These are phyloP conservation scores for Microtus pennsylvanicus DNA, from an alignment of 2,113 vertebrate genomes.

Conservation along the genomic window DNA sequence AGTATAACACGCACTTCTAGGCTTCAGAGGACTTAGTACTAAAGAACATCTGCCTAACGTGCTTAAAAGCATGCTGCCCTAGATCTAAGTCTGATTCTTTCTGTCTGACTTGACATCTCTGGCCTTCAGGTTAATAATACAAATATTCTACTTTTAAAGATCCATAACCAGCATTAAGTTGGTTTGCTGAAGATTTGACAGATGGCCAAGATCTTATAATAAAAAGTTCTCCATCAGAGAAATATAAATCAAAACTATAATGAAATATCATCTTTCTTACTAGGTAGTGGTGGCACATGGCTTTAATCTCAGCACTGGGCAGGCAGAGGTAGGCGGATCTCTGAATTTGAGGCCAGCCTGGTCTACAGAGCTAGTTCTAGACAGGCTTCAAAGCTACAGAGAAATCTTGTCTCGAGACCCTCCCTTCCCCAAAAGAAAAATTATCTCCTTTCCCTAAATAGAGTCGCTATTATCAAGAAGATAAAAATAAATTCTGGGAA, in stretches of 20 bases:
- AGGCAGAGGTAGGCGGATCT: too few relatives aligned
- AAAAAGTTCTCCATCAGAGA: not conserved
- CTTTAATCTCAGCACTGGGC: too few relatives aligned
- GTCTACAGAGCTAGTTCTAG: too few relatives aligned
- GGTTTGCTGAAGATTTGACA: not conserved
- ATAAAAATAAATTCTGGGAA: not conserved
- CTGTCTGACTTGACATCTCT: conserved; percentile 13
- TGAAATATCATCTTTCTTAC: not conserved
- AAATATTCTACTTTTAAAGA: not conserved
- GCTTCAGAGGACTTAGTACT: conserved; percentile 72
- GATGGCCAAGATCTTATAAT: conserved; percentile 17
- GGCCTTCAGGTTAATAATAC: not conserved
- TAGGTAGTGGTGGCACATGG: too few relatives aligned
- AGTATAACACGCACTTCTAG: conserved; percentile 50
- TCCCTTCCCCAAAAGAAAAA: not conserved
- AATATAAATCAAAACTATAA: not conserved
- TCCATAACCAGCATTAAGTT: not conserved
- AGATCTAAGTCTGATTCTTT: conserved; percentile 21
- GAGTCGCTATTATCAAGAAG: not conserved
- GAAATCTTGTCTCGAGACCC: too few relatives aligned
- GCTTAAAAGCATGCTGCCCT: conserved; percentile 40
- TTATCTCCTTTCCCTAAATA: not conserved
- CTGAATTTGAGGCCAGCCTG: too few relatives aligned
- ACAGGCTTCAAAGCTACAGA: too few relatives aligned
- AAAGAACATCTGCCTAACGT: conserved; percentile 63